A percentile compares a stretch with the other conserved stretches of the same genome.
These are phyloP conservation scores for Horisme vitalbata DNA, from an alignment of 2,888 invertebrate genomes.

Conservation along the genomic window DNA sequence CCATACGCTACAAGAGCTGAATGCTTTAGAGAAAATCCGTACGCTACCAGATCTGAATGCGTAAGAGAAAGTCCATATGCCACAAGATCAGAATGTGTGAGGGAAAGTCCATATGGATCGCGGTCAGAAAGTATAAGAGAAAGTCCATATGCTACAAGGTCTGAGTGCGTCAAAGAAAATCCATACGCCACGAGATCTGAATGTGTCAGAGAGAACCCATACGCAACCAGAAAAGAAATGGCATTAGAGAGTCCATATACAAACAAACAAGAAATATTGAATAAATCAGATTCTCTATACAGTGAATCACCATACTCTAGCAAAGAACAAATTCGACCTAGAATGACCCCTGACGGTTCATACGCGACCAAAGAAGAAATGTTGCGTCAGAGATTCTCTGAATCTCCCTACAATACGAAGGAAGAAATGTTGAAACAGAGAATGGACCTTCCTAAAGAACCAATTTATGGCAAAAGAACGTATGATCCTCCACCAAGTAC, in stretches of 20 bases:
- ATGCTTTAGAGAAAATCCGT: constrained; percentile 48
- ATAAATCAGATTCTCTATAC: constrained; percentile 62
- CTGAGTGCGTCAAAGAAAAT: constrained; percentile 48
- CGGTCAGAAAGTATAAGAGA: constrained; percentile 48
- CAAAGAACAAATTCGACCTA: constrained; percentile 73
- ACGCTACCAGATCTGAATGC: constrained; percentile 48
- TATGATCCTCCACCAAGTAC: constrained; percentile 73
- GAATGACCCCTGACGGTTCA: constrained; percentile 67
- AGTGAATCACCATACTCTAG: constrained; percentile 74
- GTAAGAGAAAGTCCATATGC: constrained; percentile 52
- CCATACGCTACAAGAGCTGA: constrained; percentile 49
- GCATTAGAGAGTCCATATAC: constrained; percentile 52
- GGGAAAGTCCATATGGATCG: constrained; percentile 49
- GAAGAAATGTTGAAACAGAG: constrained; percentile 76
- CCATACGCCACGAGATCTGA: constrained; percentile 42
- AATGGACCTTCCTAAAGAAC: constrained; percentile 65
- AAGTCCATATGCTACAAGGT: constrained; percentile 47
- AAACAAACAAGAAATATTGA: constrained; percentile 56
- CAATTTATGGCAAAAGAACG: constrained; percentile 69
- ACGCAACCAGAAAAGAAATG: constrained; percentile 49
- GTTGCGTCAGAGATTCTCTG: constrained; percentile 76
- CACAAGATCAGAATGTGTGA: constrained; percentile 43
- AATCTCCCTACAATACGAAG: constrained; percentile 77
- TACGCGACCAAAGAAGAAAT: constrained; percentile 79
- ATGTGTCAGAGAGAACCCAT: constrained; percentile 47